Evolutionary conservation across 2,113 vertebrate species (phyloP).

Genomic region (Seriola aureovittata): DNA sequence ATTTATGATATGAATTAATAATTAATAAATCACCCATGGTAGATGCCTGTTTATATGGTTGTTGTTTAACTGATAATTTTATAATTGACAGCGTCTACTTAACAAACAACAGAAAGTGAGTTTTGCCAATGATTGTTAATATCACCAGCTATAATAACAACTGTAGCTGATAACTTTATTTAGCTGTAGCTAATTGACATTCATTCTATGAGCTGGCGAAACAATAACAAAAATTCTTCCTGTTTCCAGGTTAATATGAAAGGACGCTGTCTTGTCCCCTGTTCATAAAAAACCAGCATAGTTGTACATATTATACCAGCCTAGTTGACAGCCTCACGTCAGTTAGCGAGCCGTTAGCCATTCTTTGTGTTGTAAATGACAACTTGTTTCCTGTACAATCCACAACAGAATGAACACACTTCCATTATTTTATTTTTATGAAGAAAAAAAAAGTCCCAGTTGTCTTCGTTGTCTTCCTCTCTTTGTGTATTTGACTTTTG

Average conservation of each 20-base stretch:
- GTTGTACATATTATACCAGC: background rate
- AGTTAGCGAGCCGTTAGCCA: background rate
- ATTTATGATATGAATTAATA: background rate
- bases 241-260: background rate
- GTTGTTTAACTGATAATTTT: background rate
- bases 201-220: background rate
- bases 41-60: background rate
- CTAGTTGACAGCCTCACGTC: background rate
- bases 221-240: background rate
- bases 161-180: no score
- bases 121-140: no score
- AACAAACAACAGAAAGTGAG: background rate
- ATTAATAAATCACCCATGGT: background rate
- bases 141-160: no score
- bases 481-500: background rate
- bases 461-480: slow-evolving; percentile 17
- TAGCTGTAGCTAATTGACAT: background rate
- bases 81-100: background rate
- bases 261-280: background rate
- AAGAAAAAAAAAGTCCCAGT: background rate
- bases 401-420: slow-evolving; percentile 2
- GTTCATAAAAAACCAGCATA: background rate
- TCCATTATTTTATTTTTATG: background rate
- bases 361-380: background rate
- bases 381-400: background rate